Evolutionary conservation across 2,797 vertebrate species (phyloP).

Genomic region (Pyrocephalus nanus): DNA sequence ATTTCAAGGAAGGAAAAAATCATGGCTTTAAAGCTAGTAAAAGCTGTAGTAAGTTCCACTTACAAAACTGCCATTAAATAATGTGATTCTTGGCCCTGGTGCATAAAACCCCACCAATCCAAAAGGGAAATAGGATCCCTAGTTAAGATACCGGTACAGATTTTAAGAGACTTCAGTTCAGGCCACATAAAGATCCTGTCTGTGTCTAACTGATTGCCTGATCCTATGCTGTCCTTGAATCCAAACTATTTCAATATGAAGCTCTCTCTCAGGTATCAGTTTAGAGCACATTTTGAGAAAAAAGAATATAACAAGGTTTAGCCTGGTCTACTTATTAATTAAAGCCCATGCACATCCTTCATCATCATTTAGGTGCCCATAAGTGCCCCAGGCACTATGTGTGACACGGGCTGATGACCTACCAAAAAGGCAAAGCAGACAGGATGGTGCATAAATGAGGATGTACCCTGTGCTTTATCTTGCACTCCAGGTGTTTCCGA

Average conservation of each 20-base stretch:
- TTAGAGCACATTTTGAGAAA: neutral
- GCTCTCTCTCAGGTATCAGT: neutral
- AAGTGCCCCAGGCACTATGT: neutral
- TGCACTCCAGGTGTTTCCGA: neutral
- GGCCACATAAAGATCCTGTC: neutral
- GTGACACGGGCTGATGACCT: rapidly evolving
- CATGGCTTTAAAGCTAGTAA: neutral
- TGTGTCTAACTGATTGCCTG: neutral
- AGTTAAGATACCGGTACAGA: neutral
- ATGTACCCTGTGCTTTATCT: neutral
- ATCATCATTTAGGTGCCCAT: rapidly evolving
- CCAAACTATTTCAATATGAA: neutral
- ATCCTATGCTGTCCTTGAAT: neutral
- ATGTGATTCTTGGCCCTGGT: neutral
- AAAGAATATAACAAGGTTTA: neutral
- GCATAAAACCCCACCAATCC: neutral
- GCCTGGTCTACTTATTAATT: neutral
- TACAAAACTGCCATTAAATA: neutral
- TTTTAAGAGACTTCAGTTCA: neutral
- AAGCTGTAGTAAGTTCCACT: neutral
- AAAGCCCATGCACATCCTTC: neutral
- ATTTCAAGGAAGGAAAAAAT: neutral
- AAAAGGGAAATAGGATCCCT: neutral
- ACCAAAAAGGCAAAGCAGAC: neutral
- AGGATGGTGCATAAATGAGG: neutral